Evolutionary conservation across 2,113 vertebrate genomes (phyloP).

Genomic region (Anolis sagrei): DNA sequence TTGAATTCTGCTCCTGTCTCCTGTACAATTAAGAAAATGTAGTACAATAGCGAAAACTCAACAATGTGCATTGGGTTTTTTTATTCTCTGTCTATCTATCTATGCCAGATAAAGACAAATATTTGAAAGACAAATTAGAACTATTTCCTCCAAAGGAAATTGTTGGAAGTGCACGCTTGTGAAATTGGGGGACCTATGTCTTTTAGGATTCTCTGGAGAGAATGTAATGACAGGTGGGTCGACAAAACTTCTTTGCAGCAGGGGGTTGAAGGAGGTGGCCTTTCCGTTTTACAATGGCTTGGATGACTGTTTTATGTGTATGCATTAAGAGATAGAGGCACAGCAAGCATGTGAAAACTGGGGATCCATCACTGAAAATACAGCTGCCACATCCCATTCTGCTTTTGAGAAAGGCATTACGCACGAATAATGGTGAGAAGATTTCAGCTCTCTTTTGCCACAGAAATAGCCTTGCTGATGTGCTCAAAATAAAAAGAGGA

Average conservation of each 20-base stretch:
- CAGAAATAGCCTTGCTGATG: too few relatives aligned
- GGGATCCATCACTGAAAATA: neutral
- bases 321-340: neutral
- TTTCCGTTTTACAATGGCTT: neutral
- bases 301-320: neutral
- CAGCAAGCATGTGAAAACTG: neutral
- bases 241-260: neutral
- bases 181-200: neutral
- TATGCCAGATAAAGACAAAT: neutral
- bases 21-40: neutral
- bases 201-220: neutral
- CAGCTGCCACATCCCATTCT: neutral
- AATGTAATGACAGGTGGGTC: neutral
- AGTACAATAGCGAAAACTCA: neutral
- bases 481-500: too few relatives aligned
- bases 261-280: neutral
- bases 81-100: too few relatives aligned
- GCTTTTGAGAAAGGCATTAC: neutral
- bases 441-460: neutral
- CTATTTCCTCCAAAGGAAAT: neutral
- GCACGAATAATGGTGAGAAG: constrained; percentile 29
- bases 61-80: neutral
- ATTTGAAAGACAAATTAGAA: neutral
- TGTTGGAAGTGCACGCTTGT: neutral
- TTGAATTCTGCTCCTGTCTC: too few relatives aligned